Base-by-base conservation (phyloP, 2,888 invertebrate species). In the Cancer borealis region DNA sequence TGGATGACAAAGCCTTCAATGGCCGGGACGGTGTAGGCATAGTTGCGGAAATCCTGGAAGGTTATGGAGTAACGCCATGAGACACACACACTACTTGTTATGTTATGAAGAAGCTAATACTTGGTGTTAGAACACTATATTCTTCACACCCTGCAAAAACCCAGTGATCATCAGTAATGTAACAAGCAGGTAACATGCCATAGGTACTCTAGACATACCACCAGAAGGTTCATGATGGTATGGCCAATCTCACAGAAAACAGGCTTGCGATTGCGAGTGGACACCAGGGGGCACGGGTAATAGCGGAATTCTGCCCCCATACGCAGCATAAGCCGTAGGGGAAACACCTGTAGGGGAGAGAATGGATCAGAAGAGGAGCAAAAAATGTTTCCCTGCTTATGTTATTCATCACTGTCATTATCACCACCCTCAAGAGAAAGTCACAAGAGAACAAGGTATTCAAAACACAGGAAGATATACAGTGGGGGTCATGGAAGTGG, bases 171-270 rank as follows among this genome's bases (percentile, higher is more conserved):
- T 21, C 60, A 21, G 0, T 60, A 60, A 17, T 21, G 17, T 60
- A 60, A 60, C 21, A 17, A 60, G 21, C 26, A 73, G 73, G 60
- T 3, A 60, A 17, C 21, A 60, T 73, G 26, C 21, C n/a, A n/a
- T 8, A 73, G 26, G 73, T n/a, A 39, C 39, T 39, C 39, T 39
- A 73, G 10, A 90, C 90, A 14, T 96, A 97, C 97, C 14, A 98
- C 98, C 96, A 98, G 97, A 93, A 98, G 97, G 97, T 98, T 98
- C 96, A 98, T 98, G 95, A 98, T 98, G 14, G 98, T 98, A 96
- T 98, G 98, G 0, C 98, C 98, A 95, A 98, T 98, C 97, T 98
- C 98, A 54, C 97, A 98, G 96, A 98, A 98, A 6, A 98, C 98
- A 0, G 98, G 98, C 96, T 98, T 98, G 21, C 98, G 97, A 96